These are phyloP conservation scores for Heliangelus exortis DNA, from an alignment of 2,797 vertebrate genomes.

Conservation along the genomic window DNA sequence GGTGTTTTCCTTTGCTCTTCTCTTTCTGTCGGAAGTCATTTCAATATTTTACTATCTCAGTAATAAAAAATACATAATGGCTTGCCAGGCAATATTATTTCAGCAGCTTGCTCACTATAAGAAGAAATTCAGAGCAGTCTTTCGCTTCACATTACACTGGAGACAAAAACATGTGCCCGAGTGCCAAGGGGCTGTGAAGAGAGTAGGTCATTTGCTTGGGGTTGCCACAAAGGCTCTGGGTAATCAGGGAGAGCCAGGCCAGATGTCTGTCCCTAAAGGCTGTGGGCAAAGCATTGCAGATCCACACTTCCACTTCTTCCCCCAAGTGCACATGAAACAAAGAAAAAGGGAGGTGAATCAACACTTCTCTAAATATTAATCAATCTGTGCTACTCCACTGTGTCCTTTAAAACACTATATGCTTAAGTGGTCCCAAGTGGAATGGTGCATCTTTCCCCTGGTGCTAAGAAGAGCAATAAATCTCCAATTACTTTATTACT, in stretches of 20 bases:
- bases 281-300: background rate
- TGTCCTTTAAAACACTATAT: background rate
- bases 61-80: constrained; percentile 68
- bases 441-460: background rate
- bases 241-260: background rate
- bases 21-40: constrained; percentile 44
- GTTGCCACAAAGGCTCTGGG: background rate
- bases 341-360: background rate
- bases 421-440: constrained; percentile 1
- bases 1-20: constrained; percentile 47
- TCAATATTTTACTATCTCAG: constrained; percentile 67
- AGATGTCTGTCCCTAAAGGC: background rate
- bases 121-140: background rate
- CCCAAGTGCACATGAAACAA: background rate
- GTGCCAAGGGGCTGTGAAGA: background rate
- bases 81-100: background rate
- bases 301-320: background rate
- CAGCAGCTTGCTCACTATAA: background rate
- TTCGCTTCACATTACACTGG: background rate
- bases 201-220: background rate
- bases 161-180: background rate
- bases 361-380: background rate
- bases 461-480: background rate
- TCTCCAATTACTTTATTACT: constrained; percentile 8
- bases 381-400: background rate